Evolutionary conservation across 1,140 invertebrate genomes (phyloP), one percentile per base, ranked within the genome.

Genomic region (Thrips palmi): DNA sequence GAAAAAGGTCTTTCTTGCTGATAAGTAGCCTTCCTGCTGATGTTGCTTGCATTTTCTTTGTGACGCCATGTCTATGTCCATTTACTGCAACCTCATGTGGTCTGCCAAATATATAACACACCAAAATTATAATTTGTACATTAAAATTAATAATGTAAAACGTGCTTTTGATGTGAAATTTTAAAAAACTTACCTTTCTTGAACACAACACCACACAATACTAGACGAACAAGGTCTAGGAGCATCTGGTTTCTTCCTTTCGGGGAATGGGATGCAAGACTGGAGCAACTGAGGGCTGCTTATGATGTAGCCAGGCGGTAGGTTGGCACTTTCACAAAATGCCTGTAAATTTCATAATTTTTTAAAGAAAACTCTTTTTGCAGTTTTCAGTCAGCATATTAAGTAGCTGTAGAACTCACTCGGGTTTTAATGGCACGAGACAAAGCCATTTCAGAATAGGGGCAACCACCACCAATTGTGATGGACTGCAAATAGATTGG

Each of bases 41-140:
- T n/a, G n/a, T n/a, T n/a, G n/a, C n/a, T n/a, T n/a, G n/a, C n/a
- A n/a, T 69, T 51, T 79, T 86, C 47, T 78, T 84, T 2, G 81
- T 87, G 10, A 72, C 58, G 2, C 87, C 87, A 56, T 83, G 75
- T 43, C 73, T 79, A 49, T 65, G 70, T 20, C 87, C 87, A 53
- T 78, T 70, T 1, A 87, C 76, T 30, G 70, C 64, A 11, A 88
- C 68, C 61, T 91, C 82, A 21, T 65, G 54, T 21, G 61, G 43
- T 28, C 76, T 80, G 41, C 46, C 40, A 41, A 38, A 31, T 38
- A 40, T 28, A 39, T 46, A 36, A 25, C 39, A 45, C 33, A 35
- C 35, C 20, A 23, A 30, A 27, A 30, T 35, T 33, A 36, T 40
- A 39, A 29, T 4, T n/a, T 10, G 31, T 21, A 12, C 36, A 39